Conservation (phyloP, 1,140 invertebrate species). For the Ericerus pela region DNA sequence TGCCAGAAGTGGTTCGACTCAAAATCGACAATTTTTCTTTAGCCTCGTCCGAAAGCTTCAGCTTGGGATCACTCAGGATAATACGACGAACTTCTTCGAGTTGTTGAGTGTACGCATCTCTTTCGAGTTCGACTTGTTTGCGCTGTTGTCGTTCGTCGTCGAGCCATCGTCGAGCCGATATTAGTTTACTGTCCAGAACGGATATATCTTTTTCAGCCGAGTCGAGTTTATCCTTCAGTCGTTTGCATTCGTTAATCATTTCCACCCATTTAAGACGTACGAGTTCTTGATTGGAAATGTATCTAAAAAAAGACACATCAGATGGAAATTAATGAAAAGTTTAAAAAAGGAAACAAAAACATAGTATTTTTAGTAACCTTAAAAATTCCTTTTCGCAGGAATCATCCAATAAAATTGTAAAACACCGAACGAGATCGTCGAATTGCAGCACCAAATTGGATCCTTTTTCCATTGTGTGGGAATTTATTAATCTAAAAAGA, state of each 20-base stretch:
- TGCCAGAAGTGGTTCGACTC: no score
- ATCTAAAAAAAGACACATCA: background rate
- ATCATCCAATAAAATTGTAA: background rate
- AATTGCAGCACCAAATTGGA: background rate
- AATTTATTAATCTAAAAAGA: no score
- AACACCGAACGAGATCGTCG: background rate
- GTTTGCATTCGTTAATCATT: slow-evolving; percentile 46
- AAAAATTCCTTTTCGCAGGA: background rate
- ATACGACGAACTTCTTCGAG: background rate
- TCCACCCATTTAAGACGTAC: slow-evolving; percentile 44
- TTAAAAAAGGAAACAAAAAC: background rate
- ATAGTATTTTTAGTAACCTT: background rate
- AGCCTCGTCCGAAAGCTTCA: background rate
- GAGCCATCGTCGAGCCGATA: slow-evolving; percentile 56
- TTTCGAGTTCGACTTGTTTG: slow-evolving; percentile 43
- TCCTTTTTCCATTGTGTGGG: no score
- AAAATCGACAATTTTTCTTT: background rate
- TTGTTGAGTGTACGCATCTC: slow-evolving; percentile 39
- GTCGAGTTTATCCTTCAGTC: slow-evolving; percentile 47
- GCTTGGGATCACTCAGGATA: background rate
- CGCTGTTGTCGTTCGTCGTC: slow-evolving; percentile 59
- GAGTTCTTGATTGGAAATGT: slow-evolving; percentile 13
- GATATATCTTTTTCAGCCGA: slow-evolving; percentile 45
- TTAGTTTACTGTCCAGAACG: slow-evolving; percentile 56
- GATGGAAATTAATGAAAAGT: background rate